Evolutionary conservation across 92 coral and sea anemone species (phyloP).

Genomic region (Nematostella vectensis): DNA sequence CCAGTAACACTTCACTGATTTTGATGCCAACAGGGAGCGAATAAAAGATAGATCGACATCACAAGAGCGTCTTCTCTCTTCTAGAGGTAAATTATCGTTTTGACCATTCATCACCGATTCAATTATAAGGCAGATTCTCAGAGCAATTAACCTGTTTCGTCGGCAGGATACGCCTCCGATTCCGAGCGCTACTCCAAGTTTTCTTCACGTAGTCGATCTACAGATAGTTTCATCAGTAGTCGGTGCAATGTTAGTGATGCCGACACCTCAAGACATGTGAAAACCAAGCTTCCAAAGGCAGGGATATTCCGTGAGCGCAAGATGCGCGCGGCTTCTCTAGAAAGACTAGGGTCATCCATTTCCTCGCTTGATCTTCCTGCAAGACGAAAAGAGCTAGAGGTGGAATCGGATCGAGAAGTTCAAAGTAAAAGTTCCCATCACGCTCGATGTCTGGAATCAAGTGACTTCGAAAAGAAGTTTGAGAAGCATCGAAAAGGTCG

Average conservation of each 20-base stretch:
- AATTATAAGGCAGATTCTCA: too few relatives aligned
- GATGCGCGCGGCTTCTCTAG: conserved; percentile 15
- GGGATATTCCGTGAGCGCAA: conserved; percentile 22
- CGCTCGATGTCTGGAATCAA: background rate
- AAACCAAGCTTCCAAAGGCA: conserved; percentile 20
- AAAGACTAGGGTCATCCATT: background rate
- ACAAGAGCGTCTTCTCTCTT: too few relatives aligned
- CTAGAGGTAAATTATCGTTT: too few relatives aligned
- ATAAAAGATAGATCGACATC: too few relatives aligned
- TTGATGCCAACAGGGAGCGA: too few relatives aligned
- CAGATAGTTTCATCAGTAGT: conserved; percentile 11
- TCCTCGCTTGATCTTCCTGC: background rate
- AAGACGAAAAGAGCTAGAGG: background rate
- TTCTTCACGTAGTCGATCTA: background rate
- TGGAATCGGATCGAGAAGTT: background rate
- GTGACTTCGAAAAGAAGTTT: too few relatives aligned
- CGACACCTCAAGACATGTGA: conserved; percentile 17
- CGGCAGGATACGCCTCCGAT: conserved; percentile 28
- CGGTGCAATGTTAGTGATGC: conserved; percentile 3
- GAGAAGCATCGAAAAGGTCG: background rate
- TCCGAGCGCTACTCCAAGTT: conserved; percentile 11
- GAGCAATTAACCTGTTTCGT: too few relatives aligned
- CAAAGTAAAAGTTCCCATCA: background rate
- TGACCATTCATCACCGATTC: too few relatives aligned
- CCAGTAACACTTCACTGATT: too few relatives aligned